These are phyloP conservation scores for Myrmecobius fasciatus DNA, from an alignment of 2,113 vertebrate genomes.

Conservation along the genomic window DNA sequence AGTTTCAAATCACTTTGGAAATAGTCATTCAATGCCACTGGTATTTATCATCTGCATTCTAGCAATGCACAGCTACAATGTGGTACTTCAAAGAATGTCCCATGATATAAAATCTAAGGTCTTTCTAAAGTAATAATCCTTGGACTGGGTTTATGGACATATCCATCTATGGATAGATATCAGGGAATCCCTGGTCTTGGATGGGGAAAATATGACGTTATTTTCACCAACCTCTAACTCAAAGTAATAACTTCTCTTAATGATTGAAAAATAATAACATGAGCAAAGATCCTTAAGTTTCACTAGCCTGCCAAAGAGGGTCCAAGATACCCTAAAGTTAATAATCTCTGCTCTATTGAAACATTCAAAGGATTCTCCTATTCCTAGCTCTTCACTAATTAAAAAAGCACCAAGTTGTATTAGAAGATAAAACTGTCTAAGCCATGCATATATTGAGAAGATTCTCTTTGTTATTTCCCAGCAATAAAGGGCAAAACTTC, in stretches of 20 bases:
- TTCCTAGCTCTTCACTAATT: background rate
- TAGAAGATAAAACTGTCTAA: background rate
- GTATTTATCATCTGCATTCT: background rate
- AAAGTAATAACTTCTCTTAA: background rate
- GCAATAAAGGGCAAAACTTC: background rate
- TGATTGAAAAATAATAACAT: background rate
- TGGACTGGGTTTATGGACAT: background rate
- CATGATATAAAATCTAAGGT: background rate
- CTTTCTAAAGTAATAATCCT: background rate
- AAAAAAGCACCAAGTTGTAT: background rate
- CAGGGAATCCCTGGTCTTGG: background rate
- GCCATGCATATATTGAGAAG: background rate
- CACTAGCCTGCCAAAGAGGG: background rate
- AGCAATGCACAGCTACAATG: background rate
- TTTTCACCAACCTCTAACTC: background rate
- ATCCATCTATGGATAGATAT: background rate
- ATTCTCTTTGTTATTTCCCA: background rate
- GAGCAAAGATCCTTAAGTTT: background rate
- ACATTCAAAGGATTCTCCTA: background rate
- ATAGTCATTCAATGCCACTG: background rate
- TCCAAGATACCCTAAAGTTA: background rate
- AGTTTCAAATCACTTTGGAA: background rate
- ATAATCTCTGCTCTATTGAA: background rate
- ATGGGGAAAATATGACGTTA: background rate
- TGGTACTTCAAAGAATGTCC: background rate